Evolutionary conservation across 2,888 invertebrate genomes (phyloP).

Genomic region (Eristalis arbustorum): DNA sequence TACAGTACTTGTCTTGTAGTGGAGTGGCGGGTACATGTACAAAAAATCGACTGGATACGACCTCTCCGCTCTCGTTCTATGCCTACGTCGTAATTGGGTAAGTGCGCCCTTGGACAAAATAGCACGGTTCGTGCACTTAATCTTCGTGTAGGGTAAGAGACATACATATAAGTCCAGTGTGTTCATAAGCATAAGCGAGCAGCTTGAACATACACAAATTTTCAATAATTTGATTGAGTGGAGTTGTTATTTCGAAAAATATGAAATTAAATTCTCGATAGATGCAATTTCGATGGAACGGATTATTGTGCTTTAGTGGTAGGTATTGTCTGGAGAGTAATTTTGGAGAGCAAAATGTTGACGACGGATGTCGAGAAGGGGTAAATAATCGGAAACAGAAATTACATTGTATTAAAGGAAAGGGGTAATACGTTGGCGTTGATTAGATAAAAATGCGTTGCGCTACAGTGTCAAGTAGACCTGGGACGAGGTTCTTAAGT

Average conservation of each 20-base stretch:
- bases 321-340: neutral
- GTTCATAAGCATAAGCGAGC: neutral
- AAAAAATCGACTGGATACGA: neutral
- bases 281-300: neutral
- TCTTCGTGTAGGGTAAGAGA: neutral
- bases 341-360: neutral
- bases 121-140: neutral
- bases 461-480: no score
- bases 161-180: no score
- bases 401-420: neutral
- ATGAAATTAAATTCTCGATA: neutral
- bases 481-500: no score
- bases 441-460: no score
- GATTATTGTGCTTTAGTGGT: neutral
- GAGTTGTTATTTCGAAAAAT: neutral
- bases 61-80: no score
- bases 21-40: neutral
- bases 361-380: neutral
- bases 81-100: neutral
- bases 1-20: neutral
- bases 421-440: neutral
- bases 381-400: neutral
- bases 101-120: neutral
- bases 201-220: neutral
- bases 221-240: neutral